phyloP scores from a whole-genome alignment of 1,140 invertebrate species.

The Drosophila sturtevanti region DNA sequence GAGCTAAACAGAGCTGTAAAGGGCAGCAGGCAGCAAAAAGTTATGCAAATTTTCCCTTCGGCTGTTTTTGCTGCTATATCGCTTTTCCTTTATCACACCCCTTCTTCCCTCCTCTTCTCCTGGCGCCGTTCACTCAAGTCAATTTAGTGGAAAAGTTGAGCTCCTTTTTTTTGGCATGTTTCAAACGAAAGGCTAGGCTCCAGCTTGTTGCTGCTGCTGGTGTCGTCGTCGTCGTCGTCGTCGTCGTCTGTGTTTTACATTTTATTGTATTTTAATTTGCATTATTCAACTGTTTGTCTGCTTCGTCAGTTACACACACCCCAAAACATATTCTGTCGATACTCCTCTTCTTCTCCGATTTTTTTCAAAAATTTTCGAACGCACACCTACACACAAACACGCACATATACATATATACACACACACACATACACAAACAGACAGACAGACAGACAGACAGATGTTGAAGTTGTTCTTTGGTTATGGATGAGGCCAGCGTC shows the following conservation, averaged over 20 bases:
- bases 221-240: slow-evolving; percentile 9
- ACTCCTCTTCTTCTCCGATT: background rate
- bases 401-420: background rate
- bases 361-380: too few species aligned
- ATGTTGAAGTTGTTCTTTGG: background rate
- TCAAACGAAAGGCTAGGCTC: slow-evolving; percentile 16
- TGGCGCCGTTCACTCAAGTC: slow-evolving; percentile 52
- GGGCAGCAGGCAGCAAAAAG: slow-evolving; percentile 42
- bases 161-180: slow-evolving; percentile 51
- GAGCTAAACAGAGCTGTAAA: background rate
- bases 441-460: too few species aligned
- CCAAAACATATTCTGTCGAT: background rate
- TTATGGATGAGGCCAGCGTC: slow-evolving; percentile 23
- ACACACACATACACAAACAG: background rate
- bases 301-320: background rate
- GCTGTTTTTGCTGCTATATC: slow-evolving; percentile 27
- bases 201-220: slow-evolving; percentile 17
- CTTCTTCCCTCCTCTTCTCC: background rate
- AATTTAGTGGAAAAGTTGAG: slow-evolving; percentile 79
- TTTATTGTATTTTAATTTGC: slow-evolving; percentile 79
- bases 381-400: background rate
- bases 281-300: slow-evolving; percentile 70
- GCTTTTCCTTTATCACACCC: slow-evolving; percentile 15
- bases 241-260: slow-evolving; percentile 61
- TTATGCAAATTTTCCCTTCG: slow-evolving; percentile 68